These are phyloP conservation scores for Drosophila funebris DNA, from an alignment of 1,140 invertebrate species.

Conservation along the genomic window DNA sequence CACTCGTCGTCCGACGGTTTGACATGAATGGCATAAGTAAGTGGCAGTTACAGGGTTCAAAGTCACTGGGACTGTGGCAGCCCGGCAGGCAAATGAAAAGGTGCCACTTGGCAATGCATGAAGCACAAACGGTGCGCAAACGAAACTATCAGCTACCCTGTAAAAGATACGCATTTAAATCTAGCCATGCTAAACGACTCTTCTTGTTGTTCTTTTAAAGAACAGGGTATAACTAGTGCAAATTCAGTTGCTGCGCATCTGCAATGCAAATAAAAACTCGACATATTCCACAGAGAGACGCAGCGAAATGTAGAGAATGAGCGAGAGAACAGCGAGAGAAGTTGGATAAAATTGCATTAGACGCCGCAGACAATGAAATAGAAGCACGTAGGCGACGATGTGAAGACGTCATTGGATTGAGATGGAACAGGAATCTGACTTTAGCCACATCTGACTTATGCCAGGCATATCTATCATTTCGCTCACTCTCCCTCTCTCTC, in stretches of 20 bases:
- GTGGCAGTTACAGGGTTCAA: constrained; percentile 5
- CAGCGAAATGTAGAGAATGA: neutral
- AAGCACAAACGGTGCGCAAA: too few relatives aligned
- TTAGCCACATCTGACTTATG: constrained; percentile 51
- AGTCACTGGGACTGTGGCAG: neutral
- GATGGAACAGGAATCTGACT: constrained; percentile 5
- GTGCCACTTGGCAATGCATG: neutral
- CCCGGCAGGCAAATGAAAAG: neutral
- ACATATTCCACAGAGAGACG: neutral
- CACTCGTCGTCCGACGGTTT: constrained; percentile 13
- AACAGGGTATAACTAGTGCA: constrained; percentile 21
- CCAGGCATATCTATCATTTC: constrained; percentile 40
- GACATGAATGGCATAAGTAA: constrained; percentile 39
- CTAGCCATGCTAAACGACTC: too few relatives aligned
- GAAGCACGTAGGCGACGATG: constrained; percentile 44
- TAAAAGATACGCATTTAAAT: neutral
- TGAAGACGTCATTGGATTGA: neutral
- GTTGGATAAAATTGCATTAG: constrained; percentile 51
- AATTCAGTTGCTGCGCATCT: constrained; percentile 45
- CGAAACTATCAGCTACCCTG: neutral
- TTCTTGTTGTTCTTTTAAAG: neutral
- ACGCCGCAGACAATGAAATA: constrained; percentile 49
- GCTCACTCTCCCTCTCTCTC: neutral
- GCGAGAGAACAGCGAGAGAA: neutral
- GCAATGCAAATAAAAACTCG: constrained; percentile 19